Percentiles rank a stretch among this genome's conserved stretches.
Evolutionary conservation across 2,888 invertebrate genomes (phyloP).

Genomic region (Meta bourneti): DNA sequence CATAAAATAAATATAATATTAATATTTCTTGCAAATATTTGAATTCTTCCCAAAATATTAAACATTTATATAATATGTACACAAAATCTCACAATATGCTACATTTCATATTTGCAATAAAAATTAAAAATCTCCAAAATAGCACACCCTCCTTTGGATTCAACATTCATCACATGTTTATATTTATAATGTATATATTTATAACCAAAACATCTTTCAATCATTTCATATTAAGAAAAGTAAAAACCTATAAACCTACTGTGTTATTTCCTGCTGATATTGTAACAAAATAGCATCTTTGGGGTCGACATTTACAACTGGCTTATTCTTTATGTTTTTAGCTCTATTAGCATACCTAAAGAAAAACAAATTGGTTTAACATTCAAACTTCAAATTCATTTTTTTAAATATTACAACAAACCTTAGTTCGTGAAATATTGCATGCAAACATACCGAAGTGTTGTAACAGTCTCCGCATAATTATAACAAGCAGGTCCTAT

Average conservation of each 20-base stretch:
- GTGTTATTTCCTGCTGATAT: slow-evolving; percentile 95
- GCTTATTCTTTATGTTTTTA: slow-evolving; percentile 99
- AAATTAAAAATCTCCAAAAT: too few species aligned
- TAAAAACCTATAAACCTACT: slow-evolving; percentile 83
- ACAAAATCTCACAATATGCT: too few species aligned
- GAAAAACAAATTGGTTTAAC: background rate
- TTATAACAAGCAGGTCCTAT: slow-evolving; percentile 98
- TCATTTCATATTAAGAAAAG: background rate
- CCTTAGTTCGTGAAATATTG: too few species aligned
- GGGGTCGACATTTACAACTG: slow-evolving; percentile 98
- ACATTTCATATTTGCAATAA: too few species aligned
- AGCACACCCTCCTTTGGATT: too few species aligned
- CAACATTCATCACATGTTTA: too few species aligned
- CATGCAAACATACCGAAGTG: slow-evolving; percentile 85
- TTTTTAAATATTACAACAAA: background rate
- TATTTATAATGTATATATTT: too few species aligned
- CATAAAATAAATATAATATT: too few species aligned
- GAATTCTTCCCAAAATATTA: too few species aligned
- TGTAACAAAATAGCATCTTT: slow-evolving; percentile 97
- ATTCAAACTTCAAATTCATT: background rate
- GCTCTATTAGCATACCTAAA: slow-evolving; percentile 93
- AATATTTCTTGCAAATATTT: too few species aligned
- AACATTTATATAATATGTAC: too few species aligned
- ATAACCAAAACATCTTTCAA: too few species aligned
- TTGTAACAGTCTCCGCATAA: slow-evolving; percentile 97